Evolutionary conservation across 2,888 invertebrate species (phyloP).

Genomic region (Arrhopalites spinosus): DNA sequence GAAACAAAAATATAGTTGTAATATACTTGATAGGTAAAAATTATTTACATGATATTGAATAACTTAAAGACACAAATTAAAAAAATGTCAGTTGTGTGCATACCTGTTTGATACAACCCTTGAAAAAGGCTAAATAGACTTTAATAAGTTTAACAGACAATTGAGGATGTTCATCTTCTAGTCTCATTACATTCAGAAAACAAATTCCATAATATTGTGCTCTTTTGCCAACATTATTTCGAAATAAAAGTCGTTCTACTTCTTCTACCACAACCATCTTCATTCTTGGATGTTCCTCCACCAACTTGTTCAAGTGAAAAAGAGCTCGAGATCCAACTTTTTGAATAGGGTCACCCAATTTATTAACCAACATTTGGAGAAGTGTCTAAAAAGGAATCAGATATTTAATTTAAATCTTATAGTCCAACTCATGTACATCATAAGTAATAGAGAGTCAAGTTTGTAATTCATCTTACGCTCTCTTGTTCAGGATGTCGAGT

Average conservation of each 20-base stretch:
- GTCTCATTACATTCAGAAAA: constrained; percentile 82
- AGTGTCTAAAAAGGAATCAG: constrained; percentile 65
- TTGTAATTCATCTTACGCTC: constrained; percentile 65
- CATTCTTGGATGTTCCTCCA: constrained; percentile 88
- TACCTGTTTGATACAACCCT: constrained; percentile 75
- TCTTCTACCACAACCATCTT: constrained; percentile 83
- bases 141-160: constrained; percentile 83
- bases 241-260: constrained; percentile 86
- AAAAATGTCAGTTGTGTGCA: not conserved
- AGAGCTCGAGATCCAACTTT: constrained; percentile 87
- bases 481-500: constrained; percentile 83
- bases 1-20: constrained; percentile 41
- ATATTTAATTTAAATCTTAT: not conserved
- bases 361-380: constrained; percentile 83
- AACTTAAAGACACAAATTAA: too few relatives aligned
- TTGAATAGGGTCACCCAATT: constrained; percentile 89
- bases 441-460: not conserved
- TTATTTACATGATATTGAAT: too few relatives aligned
- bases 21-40: too few relatives aligned
- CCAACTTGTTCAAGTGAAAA: constrained; percentile 79
- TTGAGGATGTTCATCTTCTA: constrained; percentile 72
- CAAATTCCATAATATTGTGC: constrained; percentile 95
- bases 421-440: not conserved
- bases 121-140: constrained; percentile 95
- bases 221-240: constrained; percentile 77